Evolutionary conservation across 2,888 invertebrate genomes (phyloP), one percentile per base, ranked within the genome.

Genomic region (Anoncus sp.): DNA sequence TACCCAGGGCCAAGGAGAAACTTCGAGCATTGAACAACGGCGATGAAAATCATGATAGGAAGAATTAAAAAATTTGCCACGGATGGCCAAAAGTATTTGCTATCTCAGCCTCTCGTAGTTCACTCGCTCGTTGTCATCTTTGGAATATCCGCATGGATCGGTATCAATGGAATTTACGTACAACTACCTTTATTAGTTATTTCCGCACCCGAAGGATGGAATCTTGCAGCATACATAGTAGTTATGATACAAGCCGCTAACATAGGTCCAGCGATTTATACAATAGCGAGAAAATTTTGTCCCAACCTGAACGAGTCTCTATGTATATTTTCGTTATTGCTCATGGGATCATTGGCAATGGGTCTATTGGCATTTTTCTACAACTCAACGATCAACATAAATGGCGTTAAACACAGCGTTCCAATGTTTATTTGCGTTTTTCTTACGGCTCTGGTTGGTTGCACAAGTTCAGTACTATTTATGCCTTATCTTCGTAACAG

Each of bases 401-500:
- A 88, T 9, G 93, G 92, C 0, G 67, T 85, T 1, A 92, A 93
- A 51, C 93, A 93, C 82, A 95, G 94, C 51, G 82, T 93, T 3
- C 91, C 93, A 0, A 92, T 96, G 77, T 93, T 96, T 22, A 83
- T 93, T 38, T 91, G 96, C 12, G 94, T 95, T 3, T 95, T 95
- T 88, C 93, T 94, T 85, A 92, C 95, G 76, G 94, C 95, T 12
- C 90, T 95, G 31, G 95, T 96, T n/a, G 97, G 97, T 79, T 97
- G 97, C 89, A 96, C 96, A 18, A 97, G 97, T 82, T 96, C 97
- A 0, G 96, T 98, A 73, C 92, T 97, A 12, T 98, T 96, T 88
- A 94, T 97, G 91, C 97, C 97, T 5, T 97, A 96, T 90, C 94
- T 98, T 94, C 94, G 95, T 35, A 92, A 95, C 83, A 97, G 95